Percentiles rank a stretch among this genome's conserved stretches.
phyloP scores from a whole-genome alignment of 64 coral and sea anemone species.

The Porites australiensis region DNA sequence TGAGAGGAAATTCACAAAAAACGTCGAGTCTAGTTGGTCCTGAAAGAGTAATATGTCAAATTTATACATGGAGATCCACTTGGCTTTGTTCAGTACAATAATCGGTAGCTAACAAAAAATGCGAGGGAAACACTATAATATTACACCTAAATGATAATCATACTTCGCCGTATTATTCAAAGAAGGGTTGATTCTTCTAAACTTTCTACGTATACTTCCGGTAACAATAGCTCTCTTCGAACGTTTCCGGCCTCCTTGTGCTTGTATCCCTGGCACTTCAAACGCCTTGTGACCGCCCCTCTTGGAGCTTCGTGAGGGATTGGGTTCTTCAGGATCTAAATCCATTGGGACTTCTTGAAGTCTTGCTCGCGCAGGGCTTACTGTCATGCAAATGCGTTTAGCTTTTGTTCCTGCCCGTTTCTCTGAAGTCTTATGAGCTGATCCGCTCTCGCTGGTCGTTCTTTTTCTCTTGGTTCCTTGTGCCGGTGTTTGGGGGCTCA shows the following conservation, averaged over 20 bases:
- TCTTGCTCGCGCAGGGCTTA: not conserved
- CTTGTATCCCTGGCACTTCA: not conserved
- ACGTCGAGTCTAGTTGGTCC: too few species aligned
- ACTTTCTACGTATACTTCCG: constrained; percentile 65
- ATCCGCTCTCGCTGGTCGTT: constrained; percentile 27
- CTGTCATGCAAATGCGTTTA: constrained; percentile 1
- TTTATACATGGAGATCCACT: too few species aligned
- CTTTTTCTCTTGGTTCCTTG: constrained; percentile 16
- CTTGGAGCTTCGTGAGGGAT: not conserved
- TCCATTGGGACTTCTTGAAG: not conserved
- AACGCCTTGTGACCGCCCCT: not conserved
- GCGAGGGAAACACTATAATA: constrained; percentile 12
- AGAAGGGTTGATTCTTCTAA: constrained; percentile 52
- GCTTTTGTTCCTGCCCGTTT: not conserved
- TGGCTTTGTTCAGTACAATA: too few species aligned
- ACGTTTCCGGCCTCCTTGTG: not conserved
- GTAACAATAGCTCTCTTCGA: not conserved
- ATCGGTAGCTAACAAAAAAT: not conserved
- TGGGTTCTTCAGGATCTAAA: constrained; percentile 1
- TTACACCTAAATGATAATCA: constrained; percentile 83
- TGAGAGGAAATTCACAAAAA: too few species aligned
- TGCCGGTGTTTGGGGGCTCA: not conserved
- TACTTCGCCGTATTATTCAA: constrained; percentile 66
- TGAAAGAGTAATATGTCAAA: too few species aligned
- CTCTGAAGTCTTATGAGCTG: not conserved